Base-by-base conservation (phyloP, 1,140 invertebrate genomes). In the Ooceraea biroi region DNA sequence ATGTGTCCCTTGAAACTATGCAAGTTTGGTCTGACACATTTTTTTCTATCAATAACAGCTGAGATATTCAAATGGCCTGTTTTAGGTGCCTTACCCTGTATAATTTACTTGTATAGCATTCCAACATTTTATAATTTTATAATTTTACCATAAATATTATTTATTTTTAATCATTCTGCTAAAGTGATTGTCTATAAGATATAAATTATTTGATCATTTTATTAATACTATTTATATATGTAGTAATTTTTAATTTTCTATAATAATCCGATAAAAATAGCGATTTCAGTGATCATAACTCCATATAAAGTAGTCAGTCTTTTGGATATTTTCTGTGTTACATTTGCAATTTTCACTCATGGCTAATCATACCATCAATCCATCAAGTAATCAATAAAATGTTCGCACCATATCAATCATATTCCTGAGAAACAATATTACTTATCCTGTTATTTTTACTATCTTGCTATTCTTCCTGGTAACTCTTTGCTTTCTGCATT, bases 391-490 rank as follows among this genome's bases (percentile, higher is more conserved):
- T 77, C 72, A 50, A 84, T 72, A 61, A 48, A 22, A 19, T 36
- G 11, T 66, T 82, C 66, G 76, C 73, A 76, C 52, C 65, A 71
- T 57, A 36, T 27, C 4, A 76, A 30, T 27, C 17, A 27, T 12
- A 27, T 73, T 88, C 63, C 68, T 50, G n/a, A 44, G 65, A 80
- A 88, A 52, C 44, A 52, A 83, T 86, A 86, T 83, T 25, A 14
- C 58, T 48, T 48, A 73, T 65, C 57, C 19, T 25, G 19, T 17
- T 22, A 57, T 68, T 41, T 86, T 84, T 44, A 55, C 14, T n/a
- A 71, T 11, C 11, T 63, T 0, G 69, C 27, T n/a, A n/a, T n/a
- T n/a, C n/a, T n/a, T n/a, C n/a, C n/a, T 52, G n/a, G 41, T 83
- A 84, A 63, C 68, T 77, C 71, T 86, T 84, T 58, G 36, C 41